Conservation (phyloP, 2,113 vertebrate genomes). For the Hassar affinis region DNA sequence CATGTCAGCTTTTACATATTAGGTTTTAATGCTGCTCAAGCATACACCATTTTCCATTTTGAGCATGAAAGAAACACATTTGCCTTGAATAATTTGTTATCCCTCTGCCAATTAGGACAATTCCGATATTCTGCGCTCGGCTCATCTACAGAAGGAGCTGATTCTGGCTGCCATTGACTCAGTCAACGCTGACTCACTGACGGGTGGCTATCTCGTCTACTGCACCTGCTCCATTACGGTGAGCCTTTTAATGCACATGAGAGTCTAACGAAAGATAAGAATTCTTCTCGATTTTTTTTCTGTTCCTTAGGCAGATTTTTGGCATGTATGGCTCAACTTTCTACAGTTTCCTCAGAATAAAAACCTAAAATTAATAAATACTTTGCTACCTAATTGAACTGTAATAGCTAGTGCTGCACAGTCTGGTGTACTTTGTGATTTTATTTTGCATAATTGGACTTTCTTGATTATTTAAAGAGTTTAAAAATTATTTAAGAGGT, state of each 20-base stretch:
- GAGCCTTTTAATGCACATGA: constrained; percentile 39
- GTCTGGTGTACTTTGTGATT: neutral
- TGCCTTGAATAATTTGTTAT: neutral
- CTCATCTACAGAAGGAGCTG: constrained; percentile 94
- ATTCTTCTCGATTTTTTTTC: neutral
- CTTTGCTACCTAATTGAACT: neutral
- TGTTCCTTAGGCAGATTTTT: neutral
- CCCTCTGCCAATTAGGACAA: constrained; percentile 74
- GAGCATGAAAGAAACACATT: neutral
- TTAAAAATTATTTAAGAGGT: no score
- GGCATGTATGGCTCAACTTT: neutral
- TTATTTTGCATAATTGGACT: neutral
- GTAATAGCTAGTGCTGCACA: no score
- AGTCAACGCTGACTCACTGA: constrained; percentile 81
- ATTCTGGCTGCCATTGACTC: constrained; percentile 93
- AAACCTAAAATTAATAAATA: neutral
- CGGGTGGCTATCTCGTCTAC: constrained; percentile 91
- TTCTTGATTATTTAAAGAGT: no score
- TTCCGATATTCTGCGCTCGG: constrained; percentile 83
- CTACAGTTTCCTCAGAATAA: neutral
- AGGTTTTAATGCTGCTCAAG: neutral
- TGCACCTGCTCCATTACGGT: constrained; percentile 95
- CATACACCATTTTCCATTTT: neutral
- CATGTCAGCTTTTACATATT: neutral
- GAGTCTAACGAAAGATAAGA: neutral